phyloP scores from a whole-genome alignment of 2,888 invertebrate genomes.

The Hirtodrosophila duncani region DNA sequence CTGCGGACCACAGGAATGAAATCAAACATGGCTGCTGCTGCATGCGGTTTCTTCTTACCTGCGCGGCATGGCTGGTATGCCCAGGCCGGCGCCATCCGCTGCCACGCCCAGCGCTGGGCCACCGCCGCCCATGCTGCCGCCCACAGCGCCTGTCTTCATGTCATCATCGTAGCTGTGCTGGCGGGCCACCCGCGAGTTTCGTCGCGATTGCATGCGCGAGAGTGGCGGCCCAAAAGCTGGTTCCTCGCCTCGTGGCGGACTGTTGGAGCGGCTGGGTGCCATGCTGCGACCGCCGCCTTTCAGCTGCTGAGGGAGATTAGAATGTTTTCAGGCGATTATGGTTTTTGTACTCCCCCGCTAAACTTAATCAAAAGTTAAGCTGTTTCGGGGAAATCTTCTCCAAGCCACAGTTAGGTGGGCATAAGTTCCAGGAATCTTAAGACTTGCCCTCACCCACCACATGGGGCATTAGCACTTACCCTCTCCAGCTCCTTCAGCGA shows the following conservation, averaged over 20 bases:
- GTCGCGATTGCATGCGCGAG: slow-evolving; percentile 79
- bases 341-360: background rate
- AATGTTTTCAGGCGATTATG: slow-evolving; percentile 1
- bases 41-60: slow-evolving; percentile 79
- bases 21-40: background rate
- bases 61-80: slow-evolving; percentile 87
- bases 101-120: slow-evolving; percentile 51
- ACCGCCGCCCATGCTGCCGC: slow-evolving; percentile 59
- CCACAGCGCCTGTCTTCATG: slow-evolving; percentile 78
- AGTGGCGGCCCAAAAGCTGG: slow-evolving; percentile 73
- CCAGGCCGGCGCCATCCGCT: slow-evolving; percentile 81
- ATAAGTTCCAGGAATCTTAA: too few relatives aligned
- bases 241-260: slow-evolving; percentile 79
- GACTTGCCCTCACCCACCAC: background rate
- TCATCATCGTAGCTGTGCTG: slow-evolving; percentile 93
- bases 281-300: slow-evolving; percentile 84
- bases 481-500: slow-evolving; percentile 93
- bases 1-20: slow-evolving; percentile 37
- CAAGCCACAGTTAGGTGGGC: too few relatives aligned
- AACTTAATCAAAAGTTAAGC: too few relatives aligned
- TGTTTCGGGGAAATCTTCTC: too few relatives aligned
- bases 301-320: slow-evolving; percentile 82
- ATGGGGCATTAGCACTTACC: slow-evolving; percentile 79
- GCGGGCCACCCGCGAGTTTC: slow-evolving; percentile 83
- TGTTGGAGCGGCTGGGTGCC: slow-evolving; percentile 82